Evolutionary conservation across 2,888 invertebrate genomes (phyloP), one percentile per base, ranked within the genome.

Genomic region (Disparrhopalites patrizii): DNA sequence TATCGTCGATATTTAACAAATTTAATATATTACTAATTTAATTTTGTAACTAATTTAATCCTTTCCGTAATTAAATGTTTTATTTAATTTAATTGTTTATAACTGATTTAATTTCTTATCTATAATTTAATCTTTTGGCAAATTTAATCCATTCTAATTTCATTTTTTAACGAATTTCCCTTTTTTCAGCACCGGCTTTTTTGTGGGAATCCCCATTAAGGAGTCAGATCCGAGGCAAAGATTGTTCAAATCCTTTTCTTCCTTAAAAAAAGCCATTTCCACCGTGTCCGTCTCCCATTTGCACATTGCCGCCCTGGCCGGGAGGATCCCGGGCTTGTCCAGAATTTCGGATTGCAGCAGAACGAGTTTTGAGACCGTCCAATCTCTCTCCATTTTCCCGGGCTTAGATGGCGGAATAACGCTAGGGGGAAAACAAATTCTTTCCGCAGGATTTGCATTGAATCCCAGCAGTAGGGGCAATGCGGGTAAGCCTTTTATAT

Each of bases 381-480:
- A 43, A 15, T 18, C n/a, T 43, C n/a, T 43, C n/a, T 43, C 43
- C n/a, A 43, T 43, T 10, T 43, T 43, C 43, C 43, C 43, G n/a
- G 43, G 43, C 5, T 4, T 43, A 4, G 43, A 43, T 43, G 43
- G 43, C 4, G n/a, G 20, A 5, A 15, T 43, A 20, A 10, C n/a
- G n/a, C 5, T 43, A 4, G 8, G 4, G 43, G 43, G 43, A 18
- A 15, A 43, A 18, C 15, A 15, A 15, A 10, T 43, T 5, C n/a
- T 43, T 10, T 43, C 43, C 20, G 43, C 8, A 10, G 43, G 43
- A 5, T 43, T 43, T 43, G 5, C 43, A 10, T 18, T 43, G 5
- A 43, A 43, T 43, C 43, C 43, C n/a, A 43, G 43, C n/a, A 43
- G 43, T 20, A 5, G 43, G n/a, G 43, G 43, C 8, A 43, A 43